Conservation (phyloP, 2,888 invertebrate species). For the Idaea straminata region DNA sequence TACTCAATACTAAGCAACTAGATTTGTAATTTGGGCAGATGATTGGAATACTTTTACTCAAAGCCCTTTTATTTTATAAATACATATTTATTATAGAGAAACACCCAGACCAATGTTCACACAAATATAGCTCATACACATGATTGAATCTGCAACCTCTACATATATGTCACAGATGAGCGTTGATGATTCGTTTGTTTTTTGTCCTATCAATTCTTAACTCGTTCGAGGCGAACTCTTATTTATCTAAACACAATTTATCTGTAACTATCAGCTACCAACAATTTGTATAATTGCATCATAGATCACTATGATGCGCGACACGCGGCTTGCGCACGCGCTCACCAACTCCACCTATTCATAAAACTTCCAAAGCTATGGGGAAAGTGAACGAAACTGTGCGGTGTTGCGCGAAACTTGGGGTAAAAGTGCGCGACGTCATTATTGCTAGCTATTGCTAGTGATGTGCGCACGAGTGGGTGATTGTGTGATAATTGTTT, state of each 20-base stretch:
- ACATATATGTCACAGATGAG: too few relatives aligned
- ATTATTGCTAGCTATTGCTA: constrained; percentile 41
- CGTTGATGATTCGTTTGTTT: too few relatives aligned
- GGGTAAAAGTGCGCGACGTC: constrained; percentile 19
- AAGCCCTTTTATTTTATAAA: too few relatives aligned
- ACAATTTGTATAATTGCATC: constrained; percentile 8
- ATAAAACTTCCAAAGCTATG: constrained; percentile 44
- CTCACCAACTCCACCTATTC: constrained; percentile 58
- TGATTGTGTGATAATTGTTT: constrained; percentile 77
- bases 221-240: too few relatives aligned
- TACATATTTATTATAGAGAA: too few relatives aligned
- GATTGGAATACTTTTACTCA: too few relatives aligned
- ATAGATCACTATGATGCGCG: constrained; percentile 1
- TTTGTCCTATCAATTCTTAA: too few relatives aligned
- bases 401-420: constrained; percentile 19
- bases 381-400: constrained; percentile 3
- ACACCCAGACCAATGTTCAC: too few relatives aligned
- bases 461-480: constrained; percentile 63
- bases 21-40: too few relatives aligned
- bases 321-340: constrained; percentile 54
- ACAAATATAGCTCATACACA: too few relatives aligned
- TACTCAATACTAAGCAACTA: too few relatives aligned
- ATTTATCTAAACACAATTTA: neutral
- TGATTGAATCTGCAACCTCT: too few relatives aligned
- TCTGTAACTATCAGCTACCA: neutral